Conservation (phyloP, 2,113 vertebrate genomes). For the Struthio camelus region DNA sequence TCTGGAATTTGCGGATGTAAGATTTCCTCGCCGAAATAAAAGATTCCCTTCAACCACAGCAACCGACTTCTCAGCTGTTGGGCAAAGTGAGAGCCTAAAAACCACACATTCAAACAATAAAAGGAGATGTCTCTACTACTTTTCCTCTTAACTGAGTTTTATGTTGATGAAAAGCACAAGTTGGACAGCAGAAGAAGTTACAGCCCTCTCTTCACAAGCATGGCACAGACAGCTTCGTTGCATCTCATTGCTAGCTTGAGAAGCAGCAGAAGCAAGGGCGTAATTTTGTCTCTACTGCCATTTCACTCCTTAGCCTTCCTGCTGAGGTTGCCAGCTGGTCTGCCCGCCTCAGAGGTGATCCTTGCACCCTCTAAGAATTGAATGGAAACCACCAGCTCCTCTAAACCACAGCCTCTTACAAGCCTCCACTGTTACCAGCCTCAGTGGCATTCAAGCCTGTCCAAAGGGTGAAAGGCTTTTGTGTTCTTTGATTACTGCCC, state of each 20-base stretch:
- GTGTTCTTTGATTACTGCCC: not conserved
- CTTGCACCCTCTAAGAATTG: not conserved
- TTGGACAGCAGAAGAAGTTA: not conserved
- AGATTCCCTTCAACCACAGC: not conserved
- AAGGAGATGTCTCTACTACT: rapidly evolving
- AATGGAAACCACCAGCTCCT: not conserved
- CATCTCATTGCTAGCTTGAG: not conserved
- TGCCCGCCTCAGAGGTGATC: not conserved
- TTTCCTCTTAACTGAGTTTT: not conserved
- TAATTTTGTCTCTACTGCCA: not conserved
- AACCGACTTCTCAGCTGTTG: not conserved
- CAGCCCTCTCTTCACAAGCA: not conserved
- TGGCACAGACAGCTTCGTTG: not conserved
- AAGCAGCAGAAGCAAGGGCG: not conserved
- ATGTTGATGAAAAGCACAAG: not conserved
- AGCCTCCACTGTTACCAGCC: not conserved
- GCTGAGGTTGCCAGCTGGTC: not conserved
- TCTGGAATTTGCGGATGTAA: not conserved
- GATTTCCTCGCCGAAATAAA: not conserved
- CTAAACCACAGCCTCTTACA: not conserved
- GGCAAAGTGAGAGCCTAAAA: not conserved
- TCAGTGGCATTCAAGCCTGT: not conserved
- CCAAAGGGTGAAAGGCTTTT: not conserved
- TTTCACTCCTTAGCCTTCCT: not conserved
- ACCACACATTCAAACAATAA: not conserved